Evolutionary conservation across 53 echinoderm and acorn worm genomes (phyloP), one percentile per base, ranked within the genome.

Genomic region (Holothuria scabra): DNA sequence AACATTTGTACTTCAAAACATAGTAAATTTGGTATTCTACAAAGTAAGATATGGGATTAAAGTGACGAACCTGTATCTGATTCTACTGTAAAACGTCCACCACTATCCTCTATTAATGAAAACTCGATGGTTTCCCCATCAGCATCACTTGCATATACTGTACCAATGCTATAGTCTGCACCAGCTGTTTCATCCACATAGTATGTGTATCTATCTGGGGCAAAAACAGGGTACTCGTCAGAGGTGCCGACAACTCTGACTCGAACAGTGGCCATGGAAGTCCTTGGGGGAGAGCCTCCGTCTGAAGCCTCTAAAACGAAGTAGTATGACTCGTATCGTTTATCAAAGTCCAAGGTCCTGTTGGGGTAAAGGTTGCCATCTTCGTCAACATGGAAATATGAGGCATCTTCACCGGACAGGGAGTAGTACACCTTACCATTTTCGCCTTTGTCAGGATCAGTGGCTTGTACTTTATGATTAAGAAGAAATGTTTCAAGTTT

Each of bases 141-240:
- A 9, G 93, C 88, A 37, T 99, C 99, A 26, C 89, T 95, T 16
- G 93, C 99, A 60, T 94, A 94, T 20, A 99, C 99, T 18, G 94
- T 91, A 46, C 91, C 94, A 5, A 99, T 88, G 64, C 86, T 85
- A 66, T 94, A 99, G 32, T 84, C 76, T 2, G 61, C 56, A 13
- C 22, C 67, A 2, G 99, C 99, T 34, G 86, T 86, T 80, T 99
- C 99, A 32, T 94, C 94, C 66, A 99, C 89, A 59, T 76, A 82
- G 74, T 93, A 99, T 19, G 67, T 61, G 79, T 89, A 94, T 1
- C 64, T 80, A 14, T 34, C 44, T 12, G 95, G 93, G 57, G 84
- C 81, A 74, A 99, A 99, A 33, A 91, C 82, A 0, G 99, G 99
- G 12, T 86, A 31, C 67, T 92, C 99, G 3, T 87, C 86, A 33